phyloP scores from a whole-genome alignment of 2,888 invertebrate species.

The Hedya salicella region DNA sequence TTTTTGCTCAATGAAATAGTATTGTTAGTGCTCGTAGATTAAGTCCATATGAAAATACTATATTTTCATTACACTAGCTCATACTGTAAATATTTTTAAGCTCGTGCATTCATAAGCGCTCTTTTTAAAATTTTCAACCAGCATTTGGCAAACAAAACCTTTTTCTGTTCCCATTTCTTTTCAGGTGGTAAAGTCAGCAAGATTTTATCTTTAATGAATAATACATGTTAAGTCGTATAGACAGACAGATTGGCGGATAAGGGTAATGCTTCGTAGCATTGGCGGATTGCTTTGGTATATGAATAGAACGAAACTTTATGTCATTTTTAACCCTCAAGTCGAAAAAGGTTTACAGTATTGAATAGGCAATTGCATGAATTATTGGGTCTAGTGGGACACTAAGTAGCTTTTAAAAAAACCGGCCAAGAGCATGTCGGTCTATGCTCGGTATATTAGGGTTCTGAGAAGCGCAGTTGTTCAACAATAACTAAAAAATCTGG shows the following conservation, averaged over 20 bases:
- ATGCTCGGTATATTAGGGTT: too few species aligned
- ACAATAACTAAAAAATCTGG: too few species aligned
- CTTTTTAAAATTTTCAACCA: not conserved
- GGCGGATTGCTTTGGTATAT: not conserved
- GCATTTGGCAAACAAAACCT: not conserved
- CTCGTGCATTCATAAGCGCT: too few species aligned
- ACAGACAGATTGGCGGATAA: constrained; percentile 17
- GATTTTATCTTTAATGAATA: constrained; percentile 20
- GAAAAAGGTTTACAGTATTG: not conserved
- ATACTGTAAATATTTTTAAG: too few species aligned
- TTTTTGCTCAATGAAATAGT: not conserved
- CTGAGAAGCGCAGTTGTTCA: too few species aligned
- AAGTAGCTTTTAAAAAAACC: too few species aligned
- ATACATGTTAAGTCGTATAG: constrained; percentile 17
- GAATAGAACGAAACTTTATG: not conserved
- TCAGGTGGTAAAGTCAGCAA: not conserved
- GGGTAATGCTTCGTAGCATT: constrained; percentile 8
- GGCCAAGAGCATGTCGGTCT: too few species aligned
- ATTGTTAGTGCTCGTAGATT: constrained; percentile 10
- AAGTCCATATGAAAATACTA: not conserved
- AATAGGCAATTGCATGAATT: too few species aligned
- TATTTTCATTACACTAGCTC: too few species aligned
- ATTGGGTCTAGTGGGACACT: too few species aligned
- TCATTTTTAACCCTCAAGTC: not conserved
- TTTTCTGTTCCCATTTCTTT: constrained; percentile 5